phyloP scores from a whole-genome alignment of 2,888 invertebrate genomes.

The Rosalia funebris region DNA sequence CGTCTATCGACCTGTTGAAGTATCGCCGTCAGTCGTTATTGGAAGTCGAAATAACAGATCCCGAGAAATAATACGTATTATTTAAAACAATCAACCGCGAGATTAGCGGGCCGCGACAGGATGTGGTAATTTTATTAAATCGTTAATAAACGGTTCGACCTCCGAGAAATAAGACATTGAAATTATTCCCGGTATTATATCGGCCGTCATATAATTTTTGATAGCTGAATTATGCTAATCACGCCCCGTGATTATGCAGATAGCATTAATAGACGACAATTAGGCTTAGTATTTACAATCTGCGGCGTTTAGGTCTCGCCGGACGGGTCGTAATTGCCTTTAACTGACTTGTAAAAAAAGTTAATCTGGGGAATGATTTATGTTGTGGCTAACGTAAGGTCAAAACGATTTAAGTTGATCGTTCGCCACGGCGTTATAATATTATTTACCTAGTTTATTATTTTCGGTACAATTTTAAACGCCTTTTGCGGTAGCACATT shows the following conservation, averaged over 20 bases:
- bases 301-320: background rate
- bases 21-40: no score
- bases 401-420: background rate
- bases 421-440: background rate
- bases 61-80: no score
- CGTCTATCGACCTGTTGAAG: no score
- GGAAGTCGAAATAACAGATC: no score
- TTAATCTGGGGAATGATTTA: background rate
- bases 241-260: conserved; percentile 5
- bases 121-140: conserved; percentile 36
- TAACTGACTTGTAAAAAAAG: background rate
- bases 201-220: conserved; percentile 12
- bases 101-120: conserved; percentile 27
- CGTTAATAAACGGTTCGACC: conserved; percentile 36
- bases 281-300: conserved; percentile 11
- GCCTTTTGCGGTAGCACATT: no score
- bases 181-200: conserved; percentile 7
- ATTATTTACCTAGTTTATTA: no score
- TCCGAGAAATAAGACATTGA: conserved; percentile 23
- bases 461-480: no score
- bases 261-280: conserved; percentile 9
- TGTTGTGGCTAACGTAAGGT: background rate
- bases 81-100: no score
- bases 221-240: conserved; percentile 21
- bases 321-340: background rate